Evolutionary conservation across 2,113 vertebrate species (phyloP).

Genomic region (Myrmophylax atrothorax): DNA sequence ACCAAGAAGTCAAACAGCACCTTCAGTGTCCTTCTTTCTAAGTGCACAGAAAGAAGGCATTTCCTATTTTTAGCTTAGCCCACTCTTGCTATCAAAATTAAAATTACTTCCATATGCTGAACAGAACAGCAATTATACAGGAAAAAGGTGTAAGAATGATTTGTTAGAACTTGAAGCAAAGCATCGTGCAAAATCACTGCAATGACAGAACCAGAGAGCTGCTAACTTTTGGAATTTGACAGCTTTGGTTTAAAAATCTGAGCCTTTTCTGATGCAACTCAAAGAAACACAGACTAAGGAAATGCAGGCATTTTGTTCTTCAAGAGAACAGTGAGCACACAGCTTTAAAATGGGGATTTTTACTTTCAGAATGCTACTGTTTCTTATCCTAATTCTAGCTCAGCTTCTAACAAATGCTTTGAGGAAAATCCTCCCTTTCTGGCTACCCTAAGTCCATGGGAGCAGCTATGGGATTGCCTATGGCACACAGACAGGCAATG

Average conservation of each 20-base stretch:
- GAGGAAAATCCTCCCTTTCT: background rate
- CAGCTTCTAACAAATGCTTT: background rate
- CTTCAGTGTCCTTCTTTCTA: background rate
- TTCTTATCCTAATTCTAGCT: background rate
- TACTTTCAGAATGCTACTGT: background rate
- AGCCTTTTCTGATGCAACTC: background rate
- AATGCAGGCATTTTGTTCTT: background rate
- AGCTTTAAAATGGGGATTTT: background rate
- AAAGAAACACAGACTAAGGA: background rate
- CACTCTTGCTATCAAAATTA: slow-evolving; percentile 17
- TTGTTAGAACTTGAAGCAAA: background rate
- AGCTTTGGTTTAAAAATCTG: background rate
- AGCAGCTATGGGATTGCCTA: background rate
- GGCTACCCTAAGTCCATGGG: background rate
- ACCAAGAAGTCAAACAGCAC: background rate
- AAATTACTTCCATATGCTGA: slow-evolving; percentile 14
- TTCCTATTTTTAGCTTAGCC: slow-evolving; percentile 31
- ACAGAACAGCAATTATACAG: background rate
- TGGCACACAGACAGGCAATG: background rate
- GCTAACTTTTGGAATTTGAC: background rate
- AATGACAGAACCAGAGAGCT: background rate
- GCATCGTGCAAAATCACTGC: background rate
- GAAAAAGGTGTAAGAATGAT: background rate
- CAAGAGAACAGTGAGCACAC: background rate
- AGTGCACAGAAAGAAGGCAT: background rate